Base-by-base conservation (phyloP, 1,140 invertebrate genomes). In the Drosophila ficusphila region DNA sequence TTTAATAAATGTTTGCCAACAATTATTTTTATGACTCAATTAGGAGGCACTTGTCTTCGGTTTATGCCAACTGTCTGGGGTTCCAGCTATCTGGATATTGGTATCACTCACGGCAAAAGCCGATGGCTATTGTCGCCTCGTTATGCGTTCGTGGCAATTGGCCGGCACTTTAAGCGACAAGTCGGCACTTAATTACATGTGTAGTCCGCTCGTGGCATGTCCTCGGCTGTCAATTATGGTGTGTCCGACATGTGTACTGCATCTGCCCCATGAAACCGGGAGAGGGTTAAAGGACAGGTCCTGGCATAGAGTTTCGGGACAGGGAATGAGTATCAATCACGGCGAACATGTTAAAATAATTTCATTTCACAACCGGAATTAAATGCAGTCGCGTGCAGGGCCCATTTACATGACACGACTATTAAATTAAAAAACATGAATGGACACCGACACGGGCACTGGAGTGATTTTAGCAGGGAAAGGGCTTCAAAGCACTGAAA, bases 371-470 rank as follows among this genome's bases (percentile, higher is more conserved):
- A 86, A 86, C 21, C 25, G 64, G 29, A 83, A 86, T 86, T 76
- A 86, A 86, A 86, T 86, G 82, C 62, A 81, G 34, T 86, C 76
- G 81, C 81, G 81, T 85, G 81, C 68, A 46, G 36, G 9, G 25
- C 54, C 60, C 79, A 74, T 88, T 85, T 85, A 85, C 81, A 85
- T 81, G 81, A 86, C 81, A 86, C 75, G 81, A 86, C 81, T 88
- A 86, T 88, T 86, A 86, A 88, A 86, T 86, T 86, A 86, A 85
- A 85, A 81, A 86, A 85, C 81, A 85, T 81, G 62, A 85, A 85
- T 70, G 76, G 41, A 69, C 56, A 61, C 12, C 4, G 31, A 61
- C 36, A 49, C 19, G 52, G 31, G 29, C 14, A 27, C 16, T 58
- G 47, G 71, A 34, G 48, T 18, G 62, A 44, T 60, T 64, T 39